Conservation (phyloP, 2,888 invertebrate species). For the Eilema griseolum region DNA sequence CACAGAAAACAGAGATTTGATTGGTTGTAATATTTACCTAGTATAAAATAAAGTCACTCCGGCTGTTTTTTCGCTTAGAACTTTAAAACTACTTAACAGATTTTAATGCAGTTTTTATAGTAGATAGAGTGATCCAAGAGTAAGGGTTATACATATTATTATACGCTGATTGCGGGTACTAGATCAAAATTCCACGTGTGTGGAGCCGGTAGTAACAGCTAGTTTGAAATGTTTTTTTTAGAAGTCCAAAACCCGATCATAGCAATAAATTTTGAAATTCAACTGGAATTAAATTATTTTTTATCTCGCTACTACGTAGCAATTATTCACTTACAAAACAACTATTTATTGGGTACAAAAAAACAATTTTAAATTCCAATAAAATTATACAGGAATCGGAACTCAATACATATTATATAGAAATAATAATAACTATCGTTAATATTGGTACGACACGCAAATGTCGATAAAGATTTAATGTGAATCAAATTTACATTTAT, state of each 20-base stretch:
- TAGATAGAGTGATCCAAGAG: no score
- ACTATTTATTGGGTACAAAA: background rate
- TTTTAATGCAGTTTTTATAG: no score
- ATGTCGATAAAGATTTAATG: slow-evolving; percentile 23
- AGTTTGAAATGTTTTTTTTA: no score
- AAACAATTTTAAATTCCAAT: slow-evolving; percentile 23
- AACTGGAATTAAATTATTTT: background rate
- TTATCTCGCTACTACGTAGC: background rate
- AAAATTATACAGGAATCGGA: slow-evolving; percentile 33
- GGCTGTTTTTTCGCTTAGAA: no score
- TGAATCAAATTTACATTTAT: slow-evolving; percentile 32
- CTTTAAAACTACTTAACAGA: no score
- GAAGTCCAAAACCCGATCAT: no score
- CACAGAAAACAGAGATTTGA: background rate
- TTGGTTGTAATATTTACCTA: background rate
- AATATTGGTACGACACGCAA: slow-evolving; percentile 28
- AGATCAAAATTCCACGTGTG: no score
- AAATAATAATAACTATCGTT: slow-evolving; percentile 32
- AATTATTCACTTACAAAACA: background rate
- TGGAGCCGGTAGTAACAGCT: no score
- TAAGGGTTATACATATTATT: no score
- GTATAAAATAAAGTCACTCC: no score
- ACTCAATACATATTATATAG: slow-evolving; percentile 19
- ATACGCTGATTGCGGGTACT: no score
- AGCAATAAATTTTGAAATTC: background rate